Evolutionary conservation across 2,113 vertebrate genomes (phyloP).

Genomic region (Hyla sarda): DNA sequence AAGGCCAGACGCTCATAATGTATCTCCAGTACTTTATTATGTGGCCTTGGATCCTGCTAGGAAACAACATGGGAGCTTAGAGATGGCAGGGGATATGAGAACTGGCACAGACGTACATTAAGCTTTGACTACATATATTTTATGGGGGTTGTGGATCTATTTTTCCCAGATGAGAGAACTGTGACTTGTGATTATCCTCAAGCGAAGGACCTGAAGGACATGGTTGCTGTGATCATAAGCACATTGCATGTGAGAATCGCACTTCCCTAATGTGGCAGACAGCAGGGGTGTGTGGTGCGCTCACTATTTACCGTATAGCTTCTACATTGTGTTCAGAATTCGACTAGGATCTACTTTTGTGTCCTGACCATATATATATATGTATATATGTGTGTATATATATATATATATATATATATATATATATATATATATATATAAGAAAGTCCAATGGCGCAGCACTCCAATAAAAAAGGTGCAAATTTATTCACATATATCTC

Average conservation of each 20-base stretch:
- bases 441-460: no score
- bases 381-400: no score
- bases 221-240: background rate
- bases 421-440: no score
- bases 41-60: slow-evolving; percentile 40
- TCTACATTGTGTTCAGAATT: no score
- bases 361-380: no score
- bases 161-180: background rate
- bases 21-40: background rate
- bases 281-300: background rate
- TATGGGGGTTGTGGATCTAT: background rate
- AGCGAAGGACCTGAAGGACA: background rate
- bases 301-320: background rate
- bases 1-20: slow-evolving; percentile 54
- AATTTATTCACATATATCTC: no score
- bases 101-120: background rate
- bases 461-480: no score
- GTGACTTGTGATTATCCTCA: background rate
- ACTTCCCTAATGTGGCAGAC: slow-evolving; percentile 37
- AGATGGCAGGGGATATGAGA: background rate
- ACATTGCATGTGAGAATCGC: slow-evolving; percentile 52
- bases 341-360: no score
- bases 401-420: no score
- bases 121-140: background rate
- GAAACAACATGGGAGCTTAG: background rate